These are phyloP conservation scores for Corydoras maculifer DNA, from an alignment of 2,113 vertebrate genomes.

Conservation along the genomic window DNA sequence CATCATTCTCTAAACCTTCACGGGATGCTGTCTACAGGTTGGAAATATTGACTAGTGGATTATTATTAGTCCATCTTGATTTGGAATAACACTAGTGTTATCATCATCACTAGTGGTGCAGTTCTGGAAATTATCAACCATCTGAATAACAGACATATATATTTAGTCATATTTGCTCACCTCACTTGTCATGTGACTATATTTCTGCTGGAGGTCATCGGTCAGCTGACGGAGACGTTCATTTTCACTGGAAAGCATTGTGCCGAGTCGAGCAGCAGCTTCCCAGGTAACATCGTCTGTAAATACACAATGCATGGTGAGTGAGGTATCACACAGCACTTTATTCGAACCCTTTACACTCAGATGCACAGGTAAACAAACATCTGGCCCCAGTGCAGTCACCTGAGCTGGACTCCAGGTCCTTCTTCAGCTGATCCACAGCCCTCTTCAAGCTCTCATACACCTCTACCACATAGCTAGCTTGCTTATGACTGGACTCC, in stretches of 20 bases:
- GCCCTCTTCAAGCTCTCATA: conserved; percentile 76
- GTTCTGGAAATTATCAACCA: no score
- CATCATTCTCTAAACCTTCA: no score
- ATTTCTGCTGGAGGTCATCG: conserved; percentile 84
- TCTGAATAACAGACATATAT: no score
- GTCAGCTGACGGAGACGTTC: conserved; percentile 78
- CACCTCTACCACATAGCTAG: conserved; percentile 76
- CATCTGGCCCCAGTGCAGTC: conserved; percentile 17
- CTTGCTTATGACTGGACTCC: conserved; percentile 81
- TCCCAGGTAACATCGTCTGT: conserved; percentile 74
- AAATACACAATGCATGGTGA: no score
- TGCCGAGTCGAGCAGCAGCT: conserved; percentile 74
- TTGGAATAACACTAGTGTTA: no score
- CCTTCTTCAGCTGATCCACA: conserved; percentile 57
- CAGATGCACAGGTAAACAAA: no score
- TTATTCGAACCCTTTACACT: no score
- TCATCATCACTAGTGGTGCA: no score
- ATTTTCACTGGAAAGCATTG: conserved; percentile 77
- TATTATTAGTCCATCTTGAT: no score
- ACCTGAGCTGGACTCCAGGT: conserved; percentile 57
- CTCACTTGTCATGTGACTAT: conserved; percentile 89
- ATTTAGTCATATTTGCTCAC: conserved; percentile 34
- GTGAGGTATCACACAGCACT: no score
- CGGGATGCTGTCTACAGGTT: no score
- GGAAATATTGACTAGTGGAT: no score